Evolutionary conservation across 2,888 invertebrate species (phyloP).

Genomic region (Lypha dubia): DNA sequence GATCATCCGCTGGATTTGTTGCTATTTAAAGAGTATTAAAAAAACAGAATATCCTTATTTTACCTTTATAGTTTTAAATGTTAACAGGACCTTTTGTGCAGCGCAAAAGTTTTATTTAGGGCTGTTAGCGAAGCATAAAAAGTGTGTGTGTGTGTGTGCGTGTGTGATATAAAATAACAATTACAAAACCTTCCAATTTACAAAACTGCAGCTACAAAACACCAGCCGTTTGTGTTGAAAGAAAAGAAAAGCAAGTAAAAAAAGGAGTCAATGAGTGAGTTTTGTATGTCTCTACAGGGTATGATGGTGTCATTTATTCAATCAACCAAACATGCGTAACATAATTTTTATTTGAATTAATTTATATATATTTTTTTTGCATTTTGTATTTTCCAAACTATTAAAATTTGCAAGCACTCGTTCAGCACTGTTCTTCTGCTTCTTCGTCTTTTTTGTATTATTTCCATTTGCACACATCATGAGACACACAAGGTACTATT

Average conservation of each 20-base stretch:
- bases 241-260: constrained; percentile 16
- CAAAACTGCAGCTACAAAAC: constrained; percentile 28
- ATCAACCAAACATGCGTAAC: constrained; percentile 70
- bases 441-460: constrained; percentile 1
- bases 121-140: constrained; percentile 58
- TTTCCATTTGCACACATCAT: constrained; percentile 42
- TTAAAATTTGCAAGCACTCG: constrained; percentile 55
- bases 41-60: constrained; percentile 31
- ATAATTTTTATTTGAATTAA: constrained; percentile 72
- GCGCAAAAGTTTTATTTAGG: constrained; percentile 35
- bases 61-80: constrained; percentile 63
- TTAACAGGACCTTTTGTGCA: constrained; percentile 60
- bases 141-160: too few relatives aligned
- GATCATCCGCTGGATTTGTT: constrained; percentile 70
- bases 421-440: constrained; percentile 28
- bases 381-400: constrained; percentile 55
- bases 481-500: constrained; percentile 46
- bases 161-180: constrained; percentile 44
- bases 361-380: constrained; percentile 53
- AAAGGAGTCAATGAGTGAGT: constrained; percentile 68
- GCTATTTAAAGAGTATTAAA: constrained; percentile 60
- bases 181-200: constrained; percentile 22
- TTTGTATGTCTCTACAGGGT: constrained; percentile 65
- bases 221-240: constrained; percentile 56
- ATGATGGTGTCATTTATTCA: constrained; percentile 70